phyloP scores from a whole-genome alignment of 2,113 vertebrate species.

The Hyperopisus bebe region DNA sequence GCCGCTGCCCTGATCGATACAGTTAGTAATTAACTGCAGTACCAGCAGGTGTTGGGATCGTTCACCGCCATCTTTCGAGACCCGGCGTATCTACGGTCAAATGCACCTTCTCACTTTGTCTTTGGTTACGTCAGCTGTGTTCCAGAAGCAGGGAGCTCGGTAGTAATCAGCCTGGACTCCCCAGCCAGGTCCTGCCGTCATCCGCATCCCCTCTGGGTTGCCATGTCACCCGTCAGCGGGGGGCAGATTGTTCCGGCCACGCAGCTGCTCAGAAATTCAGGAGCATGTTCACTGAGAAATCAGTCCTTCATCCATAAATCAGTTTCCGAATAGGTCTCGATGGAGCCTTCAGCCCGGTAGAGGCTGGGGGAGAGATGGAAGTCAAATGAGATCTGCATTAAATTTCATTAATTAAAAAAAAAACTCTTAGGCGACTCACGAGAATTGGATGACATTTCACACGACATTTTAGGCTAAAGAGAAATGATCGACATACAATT shows the following conservation, averaged over 20 bases:
- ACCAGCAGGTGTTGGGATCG: constrained; percentile 8
- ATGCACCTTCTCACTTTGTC: constrained; percentile 26
- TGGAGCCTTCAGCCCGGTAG: neutral
- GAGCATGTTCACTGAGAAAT: neutral
- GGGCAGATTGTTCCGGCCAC: constrained; percentile 21
- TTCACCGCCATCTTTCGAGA: constrained; percentile 30
- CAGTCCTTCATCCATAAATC: constrained; percentile 9
- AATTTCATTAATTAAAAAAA: constrained; percentile 10
- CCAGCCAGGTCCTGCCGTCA: neutral
- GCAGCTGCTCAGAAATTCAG: constrained; percentile 12
- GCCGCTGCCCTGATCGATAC: constrained; percentile 18
- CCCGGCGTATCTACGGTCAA: constrained; percentile 29
- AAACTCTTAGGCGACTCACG: neutral
- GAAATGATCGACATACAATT: neutral
- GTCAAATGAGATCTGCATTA: neutral
- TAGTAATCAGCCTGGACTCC: constrained; percentile 29
- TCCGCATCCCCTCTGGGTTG: constrained; percentile 21
- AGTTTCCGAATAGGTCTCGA: neutral
- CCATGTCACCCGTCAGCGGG: constrained; percentile 28
- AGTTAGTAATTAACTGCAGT: constrained; percentile 36
- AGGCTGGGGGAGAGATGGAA: neutral
- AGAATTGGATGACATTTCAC: neutral
- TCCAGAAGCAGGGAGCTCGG: constrained; percentile 28
- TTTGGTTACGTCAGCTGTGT: constrained; percentile 43
- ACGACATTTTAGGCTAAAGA: constrained; percentile 2